A percentile compares a stretch with the other conserved stretches of the same genome.
Conservation (phyloP, 2,797 vertebrate species). For the Sebastes wilsoni region DNA sequence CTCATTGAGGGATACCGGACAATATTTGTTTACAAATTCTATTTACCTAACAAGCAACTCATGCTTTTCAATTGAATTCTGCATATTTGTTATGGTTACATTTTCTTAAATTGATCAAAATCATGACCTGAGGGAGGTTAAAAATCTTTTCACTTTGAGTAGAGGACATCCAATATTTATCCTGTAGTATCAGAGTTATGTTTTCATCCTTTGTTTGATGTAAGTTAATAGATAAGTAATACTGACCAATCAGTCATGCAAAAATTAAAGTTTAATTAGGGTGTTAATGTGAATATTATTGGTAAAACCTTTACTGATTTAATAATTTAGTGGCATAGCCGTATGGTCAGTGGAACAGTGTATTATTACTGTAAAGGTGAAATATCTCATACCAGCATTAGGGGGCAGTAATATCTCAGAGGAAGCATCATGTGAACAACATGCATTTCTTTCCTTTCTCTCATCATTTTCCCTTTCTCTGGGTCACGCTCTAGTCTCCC, state of each 20-base stretch:
- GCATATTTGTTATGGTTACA: not conserved
- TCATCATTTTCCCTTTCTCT: not conserved
- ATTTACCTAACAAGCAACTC: not conserved
- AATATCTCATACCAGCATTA: slow-evolving; percentile 43
- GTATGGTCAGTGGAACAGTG: not conserved
- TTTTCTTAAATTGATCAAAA: not conserved
- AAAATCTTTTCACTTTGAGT: not conserved
- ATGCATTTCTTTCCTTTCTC: not conserved
- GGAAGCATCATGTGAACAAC: not conserved
- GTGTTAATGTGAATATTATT: not conserved
- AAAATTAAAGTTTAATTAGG: not conserved
- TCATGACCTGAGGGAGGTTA: too few relatives aligned
- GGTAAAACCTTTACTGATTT: not conserved
- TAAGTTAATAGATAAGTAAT: not conserved
- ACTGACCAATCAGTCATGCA: not conserved
- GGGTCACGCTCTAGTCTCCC: not conserved
- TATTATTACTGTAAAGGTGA: not conserved
- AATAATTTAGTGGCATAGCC: not conserved
- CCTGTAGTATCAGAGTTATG: not conserved
- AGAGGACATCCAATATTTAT: not conserved
- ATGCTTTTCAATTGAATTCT: not conserved
- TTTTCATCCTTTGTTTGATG: not conserved
- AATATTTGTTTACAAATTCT: not conserved
- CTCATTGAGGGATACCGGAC: not conserved
- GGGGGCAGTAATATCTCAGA: slow-evolving; percentile 65